phyloP scores from a whole-genome alignment of 2,888 invertebrate genomes.

The Aphelenchoides bicaudatus region DNA sequence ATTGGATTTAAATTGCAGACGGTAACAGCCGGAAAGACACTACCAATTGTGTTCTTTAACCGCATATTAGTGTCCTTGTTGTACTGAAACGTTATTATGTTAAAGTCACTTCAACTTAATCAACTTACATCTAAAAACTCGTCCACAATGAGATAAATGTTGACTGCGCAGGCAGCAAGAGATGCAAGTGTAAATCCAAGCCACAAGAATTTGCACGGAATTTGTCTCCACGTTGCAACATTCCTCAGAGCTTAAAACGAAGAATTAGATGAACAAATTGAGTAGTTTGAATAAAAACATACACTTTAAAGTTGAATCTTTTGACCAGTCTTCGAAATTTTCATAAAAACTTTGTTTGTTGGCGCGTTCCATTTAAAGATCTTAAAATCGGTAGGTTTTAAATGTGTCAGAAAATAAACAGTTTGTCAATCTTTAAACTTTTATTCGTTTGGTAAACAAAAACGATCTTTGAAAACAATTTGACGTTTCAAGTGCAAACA shows the following conservation, averaged over 20 bases:
- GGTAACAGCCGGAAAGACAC: constrained; percentile 28
- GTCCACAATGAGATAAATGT: constrained; percentile 15
- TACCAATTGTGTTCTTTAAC: constrained; percentile 19
- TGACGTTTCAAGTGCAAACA: too few species aligned
- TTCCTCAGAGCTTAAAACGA: constrained; percentile 18
- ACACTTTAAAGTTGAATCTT: constrained; percentile 15
- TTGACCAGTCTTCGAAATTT: constrained; percentile 16
- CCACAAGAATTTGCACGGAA: constrained; percentile 21
- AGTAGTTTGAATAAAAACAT: neutral
- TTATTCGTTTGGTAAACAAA: too few species aligned
- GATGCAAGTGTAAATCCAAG: constrained; percentile 13
- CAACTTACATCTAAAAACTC: constrained; percentile 20
- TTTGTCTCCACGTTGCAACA: constrained; percentile 18
- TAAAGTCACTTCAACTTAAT: neutral
- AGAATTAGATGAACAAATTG: neutral
- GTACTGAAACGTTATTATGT: constrained; percentile 18
- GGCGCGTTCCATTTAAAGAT: constrained; percentile 5
- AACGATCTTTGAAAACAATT: too few species aligned
- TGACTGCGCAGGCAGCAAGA: constrained; percentile 9
- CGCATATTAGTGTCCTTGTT: constrained; percentile 24
- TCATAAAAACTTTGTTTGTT: constrained; percentile 13
- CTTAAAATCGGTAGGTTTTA: too few species aligned
- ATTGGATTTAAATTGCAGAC: constrained; percentile 31
- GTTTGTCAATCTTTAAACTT: too few species aligned
- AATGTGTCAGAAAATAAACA: too few species aligned